Evolutionary conservation across 2,888 invertebrate genomes (phyloP).

Genomic region (Psylliodes chrysocephalus): DNA sequence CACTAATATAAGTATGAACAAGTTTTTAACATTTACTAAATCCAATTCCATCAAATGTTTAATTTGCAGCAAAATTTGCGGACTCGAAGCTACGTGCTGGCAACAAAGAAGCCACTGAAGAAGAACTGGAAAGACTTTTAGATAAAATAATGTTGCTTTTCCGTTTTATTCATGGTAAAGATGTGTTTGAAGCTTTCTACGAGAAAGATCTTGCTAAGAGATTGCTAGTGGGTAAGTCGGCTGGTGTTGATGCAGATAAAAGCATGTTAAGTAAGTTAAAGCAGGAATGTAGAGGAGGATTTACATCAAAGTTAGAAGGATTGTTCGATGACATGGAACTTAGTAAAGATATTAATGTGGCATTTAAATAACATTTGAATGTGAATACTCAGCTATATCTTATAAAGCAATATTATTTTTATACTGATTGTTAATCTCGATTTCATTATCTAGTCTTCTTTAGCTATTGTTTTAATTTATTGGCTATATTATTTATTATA

Average conservation of each 20-base stretch:
- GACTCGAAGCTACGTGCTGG: conserved; percentile 96
- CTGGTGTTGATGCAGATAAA: conserved; percentile 99
- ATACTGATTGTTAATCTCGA: too few species aligned
- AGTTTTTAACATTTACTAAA: too few species aligned
- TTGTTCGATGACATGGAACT: conserved; percentile 99
- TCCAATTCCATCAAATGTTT: too few species aligned
- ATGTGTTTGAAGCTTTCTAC: conserved; percentile 99
- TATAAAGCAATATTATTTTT: too few species aligned
- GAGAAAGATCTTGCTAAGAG: conserved; percentile 99
- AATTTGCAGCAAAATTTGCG: conserved; percentile 98
- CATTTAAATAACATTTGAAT: conserved; percentile 86
- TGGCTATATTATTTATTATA: too few species aligned
- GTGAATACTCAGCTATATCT: conserved; percentile 56
- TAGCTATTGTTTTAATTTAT: too few species aligned
- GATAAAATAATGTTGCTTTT: conserved; percentile 99
- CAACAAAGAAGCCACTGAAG: conserved; percentile 98
- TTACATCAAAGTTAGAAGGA: conserved; percentile 98
- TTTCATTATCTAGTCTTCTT: too few species aligned
- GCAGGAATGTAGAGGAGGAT: conserved; percentile 99
- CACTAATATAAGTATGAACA: too few species aligned
- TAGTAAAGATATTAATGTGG: conserved; percentile 95
- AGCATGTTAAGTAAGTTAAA: conserved; percentile 99
- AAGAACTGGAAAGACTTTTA: conserved; percentile 92
- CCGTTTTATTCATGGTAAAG: conserved; percentile 99
- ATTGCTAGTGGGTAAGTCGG: conserved; percentile 96